These are phyloP conservation scores for Barbus barbus DNA, from an alignment of 2,113 vertebrate species.

Conservation along the genomic window DNA sequence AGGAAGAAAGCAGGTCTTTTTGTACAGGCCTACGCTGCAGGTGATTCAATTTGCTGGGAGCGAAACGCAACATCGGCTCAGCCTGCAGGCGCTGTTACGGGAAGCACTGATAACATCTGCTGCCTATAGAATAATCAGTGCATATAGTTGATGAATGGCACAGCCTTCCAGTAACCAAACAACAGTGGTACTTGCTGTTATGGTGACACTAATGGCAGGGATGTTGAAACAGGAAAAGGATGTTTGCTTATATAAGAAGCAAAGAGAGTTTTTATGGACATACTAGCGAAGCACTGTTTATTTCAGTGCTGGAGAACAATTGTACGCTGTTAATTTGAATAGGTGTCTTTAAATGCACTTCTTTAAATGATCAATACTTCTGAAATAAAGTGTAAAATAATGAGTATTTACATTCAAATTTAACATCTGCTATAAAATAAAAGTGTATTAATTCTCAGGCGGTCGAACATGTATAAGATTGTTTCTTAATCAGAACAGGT, in stretches of 20 bases:
- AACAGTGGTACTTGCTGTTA: not conserved
- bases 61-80: not conserved
- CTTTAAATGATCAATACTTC: too few relatives aligned
- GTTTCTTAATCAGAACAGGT: too few relatives aligned
- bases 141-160: conserved; percentile 28
- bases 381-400: too few relatives aligned
- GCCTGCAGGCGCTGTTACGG: not conserved
- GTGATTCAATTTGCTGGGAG: conserved; percentile 23
- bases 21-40: not conserved
- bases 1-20: conserved; percentile 3
- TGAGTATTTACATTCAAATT: too few relatives aligned
- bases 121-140: conserved; percentile 24
- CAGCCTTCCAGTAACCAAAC: conserved; percentile 13
- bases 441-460: too few relatives aligned
- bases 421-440: too few relatives aligned
- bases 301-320: not conserved
- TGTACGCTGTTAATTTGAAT: too few relatives aligned
- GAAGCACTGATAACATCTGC: conserved; percentile 19
- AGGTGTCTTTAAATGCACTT: too few relatives aligned
- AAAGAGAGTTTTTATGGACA: not conserved
- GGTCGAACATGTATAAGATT: too few relatives aligned
- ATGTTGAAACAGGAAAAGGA: not conserved
- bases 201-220: not conserved
- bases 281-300: not conserved
- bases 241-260: not conserved